A percentile compares a stretch with the other conserved stretches of the same genome.
Evolutionary conservation across 1,140 invertebrate species (phyloP).

Genomic region (Latrodectus geometricus): DNA sequence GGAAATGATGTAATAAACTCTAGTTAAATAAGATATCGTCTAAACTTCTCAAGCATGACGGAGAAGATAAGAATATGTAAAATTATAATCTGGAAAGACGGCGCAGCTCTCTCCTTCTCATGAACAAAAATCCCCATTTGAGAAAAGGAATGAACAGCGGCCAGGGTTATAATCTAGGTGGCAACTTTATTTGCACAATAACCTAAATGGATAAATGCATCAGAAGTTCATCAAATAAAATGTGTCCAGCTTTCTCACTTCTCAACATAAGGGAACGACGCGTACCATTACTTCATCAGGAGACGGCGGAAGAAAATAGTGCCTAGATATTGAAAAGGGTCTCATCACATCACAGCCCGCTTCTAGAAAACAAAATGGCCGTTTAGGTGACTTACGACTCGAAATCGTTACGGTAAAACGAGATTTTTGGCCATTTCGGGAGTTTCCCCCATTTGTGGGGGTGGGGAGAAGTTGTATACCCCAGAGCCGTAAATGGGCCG

Average conservation of each 20-base stretch:
- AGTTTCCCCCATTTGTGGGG: slow-evolving; percentile 29
- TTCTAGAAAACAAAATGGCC: slow-evolving; percentile 46
- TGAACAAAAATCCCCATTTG: too few relatives aligned
- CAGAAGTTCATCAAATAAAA: slow-evolving; percentile 18
- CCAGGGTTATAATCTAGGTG: too few relatives aligned
- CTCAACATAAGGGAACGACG: neutral
- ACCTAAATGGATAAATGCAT: slow-evolving; percentile 27
- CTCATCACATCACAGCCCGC: slow-evolving; percentile 45
- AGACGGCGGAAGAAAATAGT: slow-evolving; percentile 42
- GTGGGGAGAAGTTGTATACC: neutral
- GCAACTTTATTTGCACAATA: slow-evolving; percentile 34
- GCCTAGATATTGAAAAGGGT: slow-evolving; percentile 29
- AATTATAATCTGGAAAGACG: too few relatives aligned
- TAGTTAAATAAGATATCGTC: too few relatives aligned
- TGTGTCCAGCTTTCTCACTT: neutral
- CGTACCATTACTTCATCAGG: neutral
- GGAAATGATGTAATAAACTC: too few relatives aligned
- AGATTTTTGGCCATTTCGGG: slow-evolving; percentile 39
- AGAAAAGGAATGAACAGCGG: too few relatives aligned
- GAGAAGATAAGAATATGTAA: too few relatives aligned
- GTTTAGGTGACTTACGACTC: slow-evolving; percentile 53
- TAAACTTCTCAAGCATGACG: too few relatives aligned
- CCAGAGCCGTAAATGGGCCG: slow-evolving; percentile 33
- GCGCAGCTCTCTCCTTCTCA: too few relatives aligned
- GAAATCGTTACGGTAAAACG: slow-evolving; percentile 46